Evolutionary conservation across 2,888 invertebrate species (phyloP).

Genomic region (Melanostoma scalare): DNA sequence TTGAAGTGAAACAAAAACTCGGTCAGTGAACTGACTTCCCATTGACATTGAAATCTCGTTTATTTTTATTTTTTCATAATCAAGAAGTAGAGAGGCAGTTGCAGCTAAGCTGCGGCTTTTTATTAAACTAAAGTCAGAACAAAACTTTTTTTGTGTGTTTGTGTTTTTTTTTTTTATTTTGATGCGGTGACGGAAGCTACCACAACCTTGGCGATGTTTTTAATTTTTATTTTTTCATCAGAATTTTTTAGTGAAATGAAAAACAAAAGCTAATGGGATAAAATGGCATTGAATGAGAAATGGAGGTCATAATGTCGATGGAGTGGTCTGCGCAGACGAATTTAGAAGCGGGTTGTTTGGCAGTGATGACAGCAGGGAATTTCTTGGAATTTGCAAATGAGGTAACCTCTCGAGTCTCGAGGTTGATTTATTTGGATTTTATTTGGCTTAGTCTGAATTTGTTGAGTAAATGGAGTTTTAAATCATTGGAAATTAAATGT

Average conservation of each 20-base stretch:
- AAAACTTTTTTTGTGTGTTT: background rate
- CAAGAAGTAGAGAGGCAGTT: background rate
- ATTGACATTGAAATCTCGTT: slow-evolving; percentile 72
- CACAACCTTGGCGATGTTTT: slow-evolving; percentile 11
- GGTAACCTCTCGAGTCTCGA: slow-evolving; percentile 54
- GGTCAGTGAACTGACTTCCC: slow-evolving; percentile 74
- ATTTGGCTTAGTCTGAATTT: too few relatives aligned
- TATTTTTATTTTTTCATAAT: slow-evolving; percentile 47
- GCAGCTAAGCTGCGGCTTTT: slow-evolving; percentile 9
- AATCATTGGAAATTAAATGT: too few relatives aligned
- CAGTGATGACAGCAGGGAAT: slow-evolving; percentile 57
- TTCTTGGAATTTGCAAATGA: slow-evolving; percentile 68
- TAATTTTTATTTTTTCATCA: slow-evolving; percentile 35
- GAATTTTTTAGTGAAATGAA: slow-evolving; percentile 49
- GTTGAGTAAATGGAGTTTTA: too few relatives aligned
- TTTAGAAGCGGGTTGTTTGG: background rate
- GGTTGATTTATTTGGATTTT: slow-evolving; percentile 52
- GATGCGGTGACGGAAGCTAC: background rate
- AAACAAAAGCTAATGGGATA: slow-evolving; percentile 18
- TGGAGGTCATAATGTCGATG: slow-evolving; percentile 64
- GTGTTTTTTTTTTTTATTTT: background rate
- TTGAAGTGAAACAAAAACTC: slow-evolving; percentile 65
- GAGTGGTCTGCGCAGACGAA: slow-evolving; percentile 45
- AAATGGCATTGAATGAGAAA: slow-evolving; percentile 59
- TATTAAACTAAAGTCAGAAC: slow-evolving; percentile 46